A percentile compares a stretch with the other conserved stretches of the same genome.
Evolutionary conservation across 2,888 invertebrate genomes (phyloP).

Genomic region (Rhagonycha lutea): DNA sequence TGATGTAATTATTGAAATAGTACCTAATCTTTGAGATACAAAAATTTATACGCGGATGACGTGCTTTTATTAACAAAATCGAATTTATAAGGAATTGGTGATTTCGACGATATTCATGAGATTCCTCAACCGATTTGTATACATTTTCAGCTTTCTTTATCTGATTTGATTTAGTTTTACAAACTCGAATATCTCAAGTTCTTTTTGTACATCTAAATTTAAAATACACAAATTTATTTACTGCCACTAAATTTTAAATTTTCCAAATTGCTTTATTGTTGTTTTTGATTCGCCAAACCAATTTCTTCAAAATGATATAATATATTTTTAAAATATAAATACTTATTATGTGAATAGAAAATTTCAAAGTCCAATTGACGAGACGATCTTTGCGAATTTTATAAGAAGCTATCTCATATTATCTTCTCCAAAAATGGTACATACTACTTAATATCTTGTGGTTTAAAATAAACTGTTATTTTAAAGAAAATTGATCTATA

Average conservation of each 20-base stretch:
- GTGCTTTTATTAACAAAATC: conserved; percentile 3
- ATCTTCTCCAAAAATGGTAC: no score
- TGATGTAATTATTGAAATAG: neutral
- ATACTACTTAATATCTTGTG: no score
- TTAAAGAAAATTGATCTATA: neutral
- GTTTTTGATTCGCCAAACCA: neutral
- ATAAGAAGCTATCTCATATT: no score
- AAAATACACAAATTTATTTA: neutral
- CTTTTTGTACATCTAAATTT: conserved; percentile 9
- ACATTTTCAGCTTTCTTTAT: conserved; percentile 21
- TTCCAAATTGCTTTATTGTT: neutral
- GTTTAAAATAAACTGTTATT: no score
- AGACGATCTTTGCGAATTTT: no score
- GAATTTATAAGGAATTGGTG: conserved; percentile 20
- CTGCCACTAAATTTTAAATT: neutral
- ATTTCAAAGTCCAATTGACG: neutral
- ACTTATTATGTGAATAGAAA: neutral
- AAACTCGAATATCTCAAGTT: conserved; percentile 15
- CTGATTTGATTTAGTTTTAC: conserved; percentile 21
- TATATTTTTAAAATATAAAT: neutral
- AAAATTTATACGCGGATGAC: neutral
- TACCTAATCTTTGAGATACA: neutral
- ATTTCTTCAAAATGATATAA: neutral
- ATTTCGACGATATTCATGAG: conserved; percentile 21
- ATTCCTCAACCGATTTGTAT: conserved; percentile 22